These are phyloP conservation scores for Hystrix brachyura DNA, from an alignment of 2,113 vertebrate genomes.

Conservation along the genomic window DNA sequence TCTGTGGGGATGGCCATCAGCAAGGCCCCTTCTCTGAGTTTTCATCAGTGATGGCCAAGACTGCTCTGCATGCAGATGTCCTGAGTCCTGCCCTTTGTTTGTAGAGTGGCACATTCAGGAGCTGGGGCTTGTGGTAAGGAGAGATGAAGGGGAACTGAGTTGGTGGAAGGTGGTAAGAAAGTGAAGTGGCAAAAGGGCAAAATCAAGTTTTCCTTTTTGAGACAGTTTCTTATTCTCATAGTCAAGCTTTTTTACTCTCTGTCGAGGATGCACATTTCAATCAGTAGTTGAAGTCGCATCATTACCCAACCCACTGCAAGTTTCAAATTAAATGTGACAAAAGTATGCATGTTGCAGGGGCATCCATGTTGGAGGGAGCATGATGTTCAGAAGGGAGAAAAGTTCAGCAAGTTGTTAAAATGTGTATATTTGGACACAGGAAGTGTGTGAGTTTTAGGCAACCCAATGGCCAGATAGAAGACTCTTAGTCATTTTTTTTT, in stretches of 20 bases:
- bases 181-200: accelerated
- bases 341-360: accelerated
- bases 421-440: not conserved
- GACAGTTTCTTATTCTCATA: not conserved
- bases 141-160: not conserved
- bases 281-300: not conserved
- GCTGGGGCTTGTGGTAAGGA: not conserved
- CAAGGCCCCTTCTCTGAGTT: too few species aligned
- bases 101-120: not conserved
- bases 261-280: not conserved
- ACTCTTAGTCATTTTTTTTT: not conserved
- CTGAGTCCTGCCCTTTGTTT: not conserved
- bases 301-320: not conserved
- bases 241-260: too few species aligned
- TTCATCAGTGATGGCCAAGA: not conserved
- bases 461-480: not conserved
- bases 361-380: not conserved
- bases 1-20: too few species aligned
- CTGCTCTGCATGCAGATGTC: not conserved
- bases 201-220: not conserved
- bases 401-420: not conserved
- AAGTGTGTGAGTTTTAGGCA: not conserved
- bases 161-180: not conserved
- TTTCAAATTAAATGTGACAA: not conserved
- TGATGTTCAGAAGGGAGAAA: not conserved